A percentile compares a stretch with the other conserved stretches of the same genome.
Conservation (phyloP, 1,140 invertebrate genomes). For the Palaemon carinicauda region DNA sequence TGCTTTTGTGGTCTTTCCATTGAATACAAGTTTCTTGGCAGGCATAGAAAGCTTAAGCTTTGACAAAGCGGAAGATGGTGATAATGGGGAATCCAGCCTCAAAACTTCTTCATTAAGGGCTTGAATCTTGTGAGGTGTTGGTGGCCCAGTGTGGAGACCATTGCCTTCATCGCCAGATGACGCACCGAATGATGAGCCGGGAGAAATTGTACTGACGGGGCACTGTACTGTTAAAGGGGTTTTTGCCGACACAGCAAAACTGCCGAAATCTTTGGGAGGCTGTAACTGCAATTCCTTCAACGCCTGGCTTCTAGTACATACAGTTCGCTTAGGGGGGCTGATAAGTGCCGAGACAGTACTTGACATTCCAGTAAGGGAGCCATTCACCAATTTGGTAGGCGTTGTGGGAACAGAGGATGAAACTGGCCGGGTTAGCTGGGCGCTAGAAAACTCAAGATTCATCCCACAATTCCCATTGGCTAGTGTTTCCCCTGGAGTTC, state of each 20-base stretch:
- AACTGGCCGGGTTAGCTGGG: slow-evolving; percentile 17
- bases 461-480: background rate
- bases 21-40: slow-evolving; percentile 47
- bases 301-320: slow-evolving; percentile 45
- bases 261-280: background rate
- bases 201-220: background rate
- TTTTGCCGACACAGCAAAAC: background rate
- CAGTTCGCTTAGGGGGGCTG: slow-evolving; percentile 28
- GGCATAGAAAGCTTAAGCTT: slow-evolving; percentile 51
- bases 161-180: slow-evolving; percentile 29
- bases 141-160: slow-evolving; percentile 53
- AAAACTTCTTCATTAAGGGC: slow-evolving; percentile 58
- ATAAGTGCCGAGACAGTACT: background rate
- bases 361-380: background rate
- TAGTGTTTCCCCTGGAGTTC: background rate
- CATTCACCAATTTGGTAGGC: slow-evolving; percentile 22
- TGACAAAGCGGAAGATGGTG: slow-evolving; percentile 37
- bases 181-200: slow-evolving; percentile 6
- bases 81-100: slow-evolving; percentile 54
- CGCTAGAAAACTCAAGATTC: slow-evolving; percentile 7
- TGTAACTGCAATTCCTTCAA: slow-evolving; percentile 39
- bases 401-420: slow-evolving; percentile 14
- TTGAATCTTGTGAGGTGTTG: slow-evolving; percentile 60
- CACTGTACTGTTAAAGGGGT: background rate
- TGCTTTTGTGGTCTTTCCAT: slow-evolving; percentile 43